Evolutionary conservation across 2,888 invertebrate species (phyloP).

Genomic region (Lagria hirta): DNA sequence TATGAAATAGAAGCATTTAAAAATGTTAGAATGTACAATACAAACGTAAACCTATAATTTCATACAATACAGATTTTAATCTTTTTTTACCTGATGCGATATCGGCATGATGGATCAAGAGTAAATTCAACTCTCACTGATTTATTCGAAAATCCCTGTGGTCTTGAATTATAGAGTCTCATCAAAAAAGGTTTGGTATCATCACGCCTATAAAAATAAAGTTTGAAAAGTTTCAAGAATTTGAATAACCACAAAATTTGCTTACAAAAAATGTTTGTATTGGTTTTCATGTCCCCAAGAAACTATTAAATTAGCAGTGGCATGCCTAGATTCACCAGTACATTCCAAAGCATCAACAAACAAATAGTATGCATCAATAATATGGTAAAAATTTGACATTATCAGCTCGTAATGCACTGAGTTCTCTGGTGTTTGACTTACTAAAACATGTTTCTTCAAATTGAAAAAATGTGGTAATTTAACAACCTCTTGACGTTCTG

Average conservation of each 20-base stretch:
- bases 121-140: conserved; percentile 62
- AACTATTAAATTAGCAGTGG: conserved; percentile 62
- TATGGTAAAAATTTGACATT: conserved; percentile 59
- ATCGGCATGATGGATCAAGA: conserved; percentile 73
- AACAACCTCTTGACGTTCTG: conserved; percentile 43
- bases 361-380: conserved; percentile 64
- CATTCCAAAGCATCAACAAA: conserved; percentile 59
- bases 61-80: not conserved
- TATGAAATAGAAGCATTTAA: no score
- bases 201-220: conserved; percentile 49
- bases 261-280: conserved; percentile 64
- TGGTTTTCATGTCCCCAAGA: conserved; percentile 68
- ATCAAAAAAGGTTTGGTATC: conserved; percentile 60
- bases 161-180: conserved; percentile 60
- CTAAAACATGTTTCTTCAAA: conserved; percentile 49
- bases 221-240: conserved; percentile 7
- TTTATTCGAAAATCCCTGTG: conserved; percentile 50
- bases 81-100: conserved; percentile 61
- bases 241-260: conserved; percentile 6
- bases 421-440: conserved; percentile 59
- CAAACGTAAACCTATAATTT: conserved; percentile 15
- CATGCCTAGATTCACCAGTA: conserved; percentile 57
- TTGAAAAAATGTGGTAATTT: conserved; percentile 45
- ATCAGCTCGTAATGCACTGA: conserved; percentile 64
- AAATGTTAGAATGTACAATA: no score